Conservation (phyloP, 92 coral and sea anemone genomes). For the Palythoa grandis region DNA sequence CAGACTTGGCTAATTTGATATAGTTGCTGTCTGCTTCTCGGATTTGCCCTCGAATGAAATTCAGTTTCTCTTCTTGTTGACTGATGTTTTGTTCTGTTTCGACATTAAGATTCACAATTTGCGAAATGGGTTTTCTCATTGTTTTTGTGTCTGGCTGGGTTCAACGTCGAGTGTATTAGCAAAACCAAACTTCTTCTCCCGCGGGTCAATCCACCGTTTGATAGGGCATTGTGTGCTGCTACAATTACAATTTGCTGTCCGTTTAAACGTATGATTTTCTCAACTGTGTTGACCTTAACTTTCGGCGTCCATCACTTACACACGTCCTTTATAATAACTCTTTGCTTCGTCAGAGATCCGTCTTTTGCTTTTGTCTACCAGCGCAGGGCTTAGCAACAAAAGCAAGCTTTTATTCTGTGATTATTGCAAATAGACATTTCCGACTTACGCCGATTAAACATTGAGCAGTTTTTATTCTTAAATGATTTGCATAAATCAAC, state of each 20-base stretch:
- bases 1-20: slow-evolving; percentile 38
- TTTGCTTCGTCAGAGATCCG: neutral
- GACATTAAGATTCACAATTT: slow-evolving; percentile 22
- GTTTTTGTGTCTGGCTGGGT: neutral
- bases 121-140: slow-evolving; percentile 36
- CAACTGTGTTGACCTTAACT: neutral
- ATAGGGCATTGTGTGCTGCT: slow-evolving; percentile 16
- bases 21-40: slow-evolving; percentile 38
- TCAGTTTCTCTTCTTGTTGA: neutral
- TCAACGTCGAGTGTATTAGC: neutral
- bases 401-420: slow-evolving; percentile 26
- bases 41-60: slow-evolving; percentile 36
- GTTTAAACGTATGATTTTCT: neutral
- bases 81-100: slow-evolving; percentile 9
- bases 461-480: slow-evolving; percentile 8
- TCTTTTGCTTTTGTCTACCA: slow-evolving; percentile 5
- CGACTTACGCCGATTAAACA: slow-evolving; percentile 27
- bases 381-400: slow-evolving; percentile 27
- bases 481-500: slow-evolving; percentile 39
- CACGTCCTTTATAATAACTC: neutral
- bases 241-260: neutral
- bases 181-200: slow-evolving; percentile 33
- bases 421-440: slow-evolving; percentile 30
- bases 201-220: slow-evolving; percentile 22
- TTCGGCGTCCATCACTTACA: neutral